Percentiles rank a stretch among this genome's conserved stretches.
Conservation (phyloP, 2,797 vertebrate genomes). For the Kryptolebias ocellatus region DNA sequence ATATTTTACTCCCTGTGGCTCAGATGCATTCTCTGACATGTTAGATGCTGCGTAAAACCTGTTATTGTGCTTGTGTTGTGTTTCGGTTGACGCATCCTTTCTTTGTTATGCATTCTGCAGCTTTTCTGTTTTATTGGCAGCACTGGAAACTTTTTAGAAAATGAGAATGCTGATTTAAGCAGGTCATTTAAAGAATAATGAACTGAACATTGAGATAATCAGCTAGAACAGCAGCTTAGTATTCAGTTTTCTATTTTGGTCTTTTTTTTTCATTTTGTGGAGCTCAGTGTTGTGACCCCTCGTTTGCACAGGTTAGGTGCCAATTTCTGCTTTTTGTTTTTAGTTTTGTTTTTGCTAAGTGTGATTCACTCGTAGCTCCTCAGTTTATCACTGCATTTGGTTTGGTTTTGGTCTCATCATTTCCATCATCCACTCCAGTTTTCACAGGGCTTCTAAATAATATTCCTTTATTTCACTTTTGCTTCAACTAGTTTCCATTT, state of each 20-base stretch:
- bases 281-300: constrained; percentile 38
- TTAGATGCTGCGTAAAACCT: constrained; percentile 31
- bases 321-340: neutral
- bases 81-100: constrained; percentile 28
- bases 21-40: constrained; percentile 29
- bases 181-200: constrained; percentile 37
- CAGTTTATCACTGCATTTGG: no score
- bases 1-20: constrained; percentile 22
- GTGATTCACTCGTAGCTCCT: constrained; percentile 1
- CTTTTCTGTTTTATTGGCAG: constrained; percentile 50
- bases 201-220: constrained; percentile 3
- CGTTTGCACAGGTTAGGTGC: constrained; percentile 35
- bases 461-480: no score
- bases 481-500: no score
- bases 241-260: constrained; percentile 31
- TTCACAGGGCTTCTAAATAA: no score
- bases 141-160: constrained; percentile 23
- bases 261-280: constrained; percentile 25
- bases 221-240: neutral
- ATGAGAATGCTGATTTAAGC: constrained; percentile 19
- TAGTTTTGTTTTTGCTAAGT: neutral
- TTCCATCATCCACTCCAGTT: no score
- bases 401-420: no score
- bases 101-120: constrained; percentile 4
- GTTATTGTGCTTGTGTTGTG: constrained; percentile 40